Percentiles rank a stretch among this genome's conserved stretches.
These are phyloP conservation scores for Uloborus diversus DNA, from an alignment of 1,140 invertebrate genomes.

Conservation along the genomic window DNA sequence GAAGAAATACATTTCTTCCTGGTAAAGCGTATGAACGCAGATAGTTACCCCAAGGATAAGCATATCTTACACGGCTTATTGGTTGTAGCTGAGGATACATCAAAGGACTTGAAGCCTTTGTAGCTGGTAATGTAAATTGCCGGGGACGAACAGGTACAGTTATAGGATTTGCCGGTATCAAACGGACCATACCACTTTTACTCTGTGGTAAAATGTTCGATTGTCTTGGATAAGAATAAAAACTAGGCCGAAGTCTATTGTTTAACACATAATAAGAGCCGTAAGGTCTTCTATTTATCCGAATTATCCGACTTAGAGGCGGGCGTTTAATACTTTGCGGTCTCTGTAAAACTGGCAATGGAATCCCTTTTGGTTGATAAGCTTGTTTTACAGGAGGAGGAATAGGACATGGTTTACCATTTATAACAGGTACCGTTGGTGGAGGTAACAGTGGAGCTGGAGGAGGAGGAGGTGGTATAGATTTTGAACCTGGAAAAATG, in stretches of 20 bases:
- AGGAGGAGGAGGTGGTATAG: background rate
- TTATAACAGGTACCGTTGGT: background rate
- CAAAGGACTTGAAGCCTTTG: background rate
- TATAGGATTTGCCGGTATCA: background rate
- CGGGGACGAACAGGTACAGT: background rate
- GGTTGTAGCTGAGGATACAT: conserved; percentile 14
- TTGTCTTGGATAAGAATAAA: conserved; percentile 6
- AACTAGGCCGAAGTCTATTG: background rate
- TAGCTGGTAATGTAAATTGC: background rate
- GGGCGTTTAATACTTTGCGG: background rate
- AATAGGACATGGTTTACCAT: conserved; percentile 34
- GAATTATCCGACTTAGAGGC: conserved; percentile 5
- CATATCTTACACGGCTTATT: background rate
- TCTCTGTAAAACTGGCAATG: background rate
- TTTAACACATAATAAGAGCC: conserved; percentile 38
- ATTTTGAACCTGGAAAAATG: background rate
- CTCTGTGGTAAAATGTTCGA: background rate
- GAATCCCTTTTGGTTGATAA: background rate
- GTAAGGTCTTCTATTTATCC: conserved; percentile 20
- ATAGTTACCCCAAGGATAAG: conserved; percentile 7
- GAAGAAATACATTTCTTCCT: conserved; percentile 2
- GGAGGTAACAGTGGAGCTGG: background rate
- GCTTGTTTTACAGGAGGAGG: background rate
- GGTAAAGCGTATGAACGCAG: conserved; percentile 1
- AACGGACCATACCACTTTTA: background rate